Evolutionary conservation across 2,797 vertebrate genomes (phyloP).

Genomic region (Hylomyscus alleni): DNA sequence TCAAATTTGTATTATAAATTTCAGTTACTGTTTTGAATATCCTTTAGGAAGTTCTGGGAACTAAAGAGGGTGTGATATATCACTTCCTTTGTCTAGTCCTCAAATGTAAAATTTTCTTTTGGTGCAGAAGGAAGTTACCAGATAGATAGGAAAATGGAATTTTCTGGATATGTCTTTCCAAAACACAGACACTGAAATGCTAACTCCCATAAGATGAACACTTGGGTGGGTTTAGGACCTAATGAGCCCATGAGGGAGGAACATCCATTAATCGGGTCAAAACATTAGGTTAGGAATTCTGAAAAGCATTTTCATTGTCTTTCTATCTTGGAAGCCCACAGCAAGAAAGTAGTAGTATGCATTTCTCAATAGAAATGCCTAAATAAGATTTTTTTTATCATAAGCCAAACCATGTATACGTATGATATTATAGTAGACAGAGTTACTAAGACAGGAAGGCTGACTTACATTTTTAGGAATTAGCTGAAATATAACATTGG

Average conservation of each 20-base stretch:
- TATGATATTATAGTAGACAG: background rate
- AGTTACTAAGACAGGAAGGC: background rate
- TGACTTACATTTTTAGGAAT: background rate
- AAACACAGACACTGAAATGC: background rate
- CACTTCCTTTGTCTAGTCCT: background rate
- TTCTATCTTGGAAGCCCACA: background rate
- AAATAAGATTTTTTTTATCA: background rate
- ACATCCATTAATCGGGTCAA: background rate
- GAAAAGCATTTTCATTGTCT: background rate
- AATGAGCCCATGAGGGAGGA: background rate
- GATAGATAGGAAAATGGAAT: background rate
- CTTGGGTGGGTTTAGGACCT: background rate
- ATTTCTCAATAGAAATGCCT: background rate
- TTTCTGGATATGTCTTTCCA: background rate
- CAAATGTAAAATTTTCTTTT: background rate
- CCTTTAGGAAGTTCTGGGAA: background rate
- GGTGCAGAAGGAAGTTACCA: background rate
- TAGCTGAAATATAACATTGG: background rate
- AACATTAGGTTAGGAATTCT: too few species aligned
- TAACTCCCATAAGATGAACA: background rate
- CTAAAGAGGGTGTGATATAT: rapidly evolving
- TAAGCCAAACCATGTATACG: background rate
- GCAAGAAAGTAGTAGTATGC: background rate
- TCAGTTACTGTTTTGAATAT: background rate
- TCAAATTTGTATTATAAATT: background rate